Base-by-base conservation (phyloP, 2,888 invertebrate species). In the Pimpla rufipes region DNA sequence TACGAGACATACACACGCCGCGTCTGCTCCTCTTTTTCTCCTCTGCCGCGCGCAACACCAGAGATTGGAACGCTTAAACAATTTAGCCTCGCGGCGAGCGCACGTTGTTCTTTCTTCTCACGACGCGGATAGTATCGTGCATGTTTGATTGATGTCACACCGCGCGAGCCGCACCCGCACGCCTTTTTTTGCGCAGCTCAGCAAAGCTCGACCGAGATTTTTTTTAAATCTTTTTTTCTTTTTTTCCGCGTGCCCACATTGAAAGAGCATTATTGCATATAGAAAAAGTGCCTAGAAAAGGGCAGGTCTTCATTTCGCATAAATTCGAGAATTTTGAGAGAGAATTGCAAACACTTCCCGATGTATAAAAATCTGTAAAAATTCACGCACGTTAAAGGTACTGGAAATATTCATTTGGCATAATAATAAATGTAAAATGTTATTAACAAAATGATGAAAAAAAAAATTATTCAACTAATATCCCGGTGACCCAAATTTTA, bases 41-140 rank as follows among this genome's bases (percentile, higher is more conserved):
- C 16, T 29, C 5, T 45, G 0, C 59, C 35, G 16, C 55, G 21
- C 11, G 55, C 47, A 47, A 40, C 47, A 50, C 52, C 47, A 21
- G 50, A 75, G 68, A 79, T 75, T 55, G 68, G 50, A 78, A 82
- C 62, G 73, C 42, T 77, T 73, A 73, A 78, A 82, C 73, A 78
- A 78, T 82, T 57, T 47, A 62, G 45, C 35, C 62, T 5, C 29
- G 29, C 47, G n/a, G 21, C 62, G 35, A 37, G 45, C 16, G 47
- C 62, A n/a, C 62, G 62, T 71, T 78, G 57, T 78, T 45, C 37
- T 70, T 37, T 62, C 47, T 57, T 5, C 29, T 68, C 37, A 2
- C 16, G 16, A 10, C 57, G 13, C 45, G 76, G 40, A 52, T 77
- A 79, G 57, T 75, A 71, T 73, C 67, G 47, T 50, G 76, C 71